phyloP scores from a whole-genome alignment of 1,140 invertebrate genomes.

The Liolophura sinensis region DNA sequence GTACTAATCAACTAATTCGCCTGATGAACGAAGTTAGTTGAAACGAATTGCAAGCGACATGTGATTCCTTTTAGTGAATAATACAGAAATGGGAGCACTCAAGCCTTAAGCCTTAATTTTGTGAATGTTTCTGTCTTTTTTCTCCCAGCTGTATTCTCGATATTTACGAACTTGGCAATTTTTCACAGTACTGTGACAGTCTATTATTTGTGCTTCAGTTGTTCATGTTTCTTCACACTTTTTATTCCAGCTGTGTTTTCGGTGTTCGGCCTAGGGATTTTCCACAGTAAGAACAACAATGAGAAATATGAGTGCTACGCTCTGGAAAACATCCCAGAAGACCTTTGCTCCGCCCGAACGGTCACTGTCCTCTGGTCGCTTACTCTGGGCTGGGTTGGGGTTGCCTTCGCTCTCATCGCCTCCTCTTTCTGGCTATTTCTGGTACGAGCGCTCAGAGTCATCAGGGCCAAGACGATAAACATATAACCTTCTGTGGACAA shows the following conservation, averaged over 20 bases:
- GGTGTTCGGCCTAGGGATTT: constrained; percentile 39
- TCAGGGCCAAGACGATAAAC: constrained; percentile 37
- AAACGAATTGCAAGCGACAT: no score
- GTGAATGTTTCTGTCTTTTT: no score
- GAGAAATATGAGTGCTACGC: constrained; percentile 36
- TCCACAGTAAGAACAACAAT: constrained; percentile 40
- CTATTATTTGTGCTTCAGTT: no score
- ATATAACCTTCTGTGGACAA: no score
- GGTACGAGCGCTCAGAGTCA: constrained; percentile 32
- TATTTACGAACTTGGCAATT: no score
- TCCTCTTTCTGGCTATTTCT: constrained; percentile 36
- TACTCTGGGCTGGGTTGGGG: constrained; percentile 36
- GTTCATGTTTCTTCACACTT: background rate
- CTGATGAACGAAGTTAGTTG: no score
- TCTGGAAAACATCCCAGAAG: constrained; percentile 24
- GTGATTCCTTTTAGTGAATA: no score
- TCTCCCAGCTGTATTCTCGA: no score
- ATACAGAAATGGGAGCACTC: no score
- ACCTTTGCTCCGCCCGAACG: constrained; percentile 23
- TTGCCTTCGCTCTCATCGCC: constrained; percentile 29
- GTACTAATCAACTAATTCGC: no score
- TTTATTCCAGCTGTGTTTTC: constrained; percentile 35
- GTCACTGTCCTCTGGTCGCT: constrained; percentile 29
- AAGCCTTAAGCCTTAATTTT: no score
- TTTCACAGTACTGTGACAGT: no score